These are phyloP conservation scores for Chrysodeixis includens DNA, from an alignment of 2,888 invertebrate genomes.

Conservation along the genomic window DNA sequence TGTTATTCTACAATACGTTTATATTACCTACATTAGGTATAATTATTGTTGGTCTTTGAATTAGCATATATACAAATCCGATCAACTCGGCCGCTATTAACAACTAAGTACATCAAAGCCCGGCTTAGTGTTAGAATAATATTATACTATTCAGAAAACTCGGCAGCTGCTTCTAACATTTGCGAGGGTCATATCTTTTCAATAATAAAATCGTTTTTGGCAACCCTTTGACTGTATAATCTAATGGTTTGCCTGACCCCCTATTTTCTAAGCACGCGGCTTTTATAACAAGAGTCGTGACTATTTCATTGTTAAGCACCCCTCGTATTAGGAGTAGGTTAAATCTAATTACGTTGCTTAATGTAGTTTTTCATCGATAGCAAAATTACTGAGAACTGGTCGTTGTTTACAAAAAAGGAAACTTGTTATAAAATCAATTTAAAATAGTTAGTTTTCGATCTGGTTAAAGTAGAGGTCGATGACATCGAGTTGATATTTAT, in stretches of 20 bases:
- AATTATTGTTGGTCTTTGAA: slow-evolving; percentile 48
- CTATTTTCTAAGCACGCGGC: slow-evolving; percentile 71
- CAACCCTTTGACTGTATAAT: slow-evolving; percentile 83
- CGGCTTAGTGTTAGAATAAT: slow-evolving; percentile 79
- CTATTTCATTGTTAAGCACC: slow-evolving; percentile 67
- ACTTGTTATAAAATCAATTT: slow-evolving; percentile 45
- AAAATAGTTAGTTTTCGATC: slow-evolving; percentile 47
- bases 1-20: slow-evolving; percentile 28
- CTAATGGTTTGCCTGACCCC: slow-evolving; percentile 71
- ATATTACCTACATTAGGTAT: slow-evolving; percentile 10
- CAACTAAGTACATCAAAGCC: slow-evolving; percentile 59
- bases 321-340: slow-evolving; percentile 53
- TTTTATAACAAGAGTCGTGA: slow-evolving; percentile 59
- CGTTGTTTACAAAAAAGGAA: slow-evolving; percentile 22
- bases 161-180: slow-evolving; percentile 78
- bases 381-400: slow-evolving; percentile 36
- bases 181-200: slow-evolving; percentile 76
- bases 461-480: slow-evolving; percentile 66
- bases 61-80: slow-evolving; percentile 77
- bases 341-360: slow-evolving; percentile 50
- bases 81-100: slow-evolving; percentile 67
- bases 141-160: slow-evolving; percentile 70
- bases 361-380: slow-evolving; percentile 43
- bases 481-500: slow-evolving; percentile 65
- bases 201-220: slow-evolving; percentile 79